phyloP scores from a whole-genome alignment of 2,797 vertebrate species.

The Centroberyx gerrardi region DNA sequence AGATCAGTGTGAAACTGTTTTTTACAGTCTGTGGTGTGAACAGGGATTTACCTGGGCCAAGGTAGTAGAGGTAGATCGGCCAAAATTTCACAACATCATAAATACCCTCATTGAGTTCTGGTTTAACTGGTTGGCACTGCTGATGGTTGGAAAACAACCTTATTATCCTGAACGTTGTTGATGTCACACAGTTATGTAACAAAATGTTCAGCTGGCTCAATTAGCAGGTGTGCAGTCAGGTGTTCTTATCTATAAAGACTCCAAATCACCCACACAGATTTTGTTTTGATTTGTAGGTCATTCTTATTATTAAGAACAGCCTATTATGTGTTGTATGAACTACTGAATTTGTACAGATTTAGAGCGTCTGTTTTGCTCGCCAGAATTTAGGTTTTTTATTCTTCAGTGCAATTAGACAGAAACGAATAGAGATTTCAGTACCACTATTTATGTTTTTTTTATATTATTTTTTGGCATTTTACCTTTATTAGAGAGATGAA shows the following conservation, averaged over 20 bases:
- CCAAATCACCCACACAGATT: background rate
- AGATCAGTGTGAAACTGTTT: background rate
- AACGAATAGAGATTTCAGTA: too few species aligned
- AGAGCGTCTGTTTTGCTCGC: too few species aligned
- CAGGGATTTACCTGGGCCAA: background rate
- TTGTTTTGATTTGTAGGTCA: too few species aligned
- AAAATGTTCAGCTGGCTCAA: conserved; percentile 7
- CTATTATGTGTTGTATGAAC: too few species aligned
- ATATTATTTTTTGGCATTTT: too few species aligned
- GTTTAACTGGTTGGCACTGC: conserved; percentile 45
- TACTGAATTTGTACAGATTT: too few species aligned
- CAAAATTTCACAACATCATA: conserved; percentile 18
- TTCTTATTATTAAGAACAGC: too few species aligned
- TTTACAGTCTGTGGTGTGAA: background rate
- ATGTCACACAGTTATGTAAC: conserved; percentile 36
- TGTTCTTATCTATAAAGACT: conserved; percentile 16
- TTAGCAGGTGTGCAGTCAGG: conserved; percentile 1
- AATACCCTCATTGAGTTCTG: conserved; percentile 22
- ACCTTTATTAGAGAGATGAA: too few species aligned
- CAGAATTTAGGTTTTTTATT: too few species aligned
- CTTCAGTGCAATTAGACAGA: too few species aligned
- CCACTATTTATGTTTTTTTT: too few species aligned
- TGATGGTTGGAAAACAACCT: conserved; percentile 49
- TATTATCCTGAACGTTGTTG: conserved; percentile 20
- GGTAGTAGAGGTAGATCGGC: background rate